phyloP scores from a whole-genome alignment of 2,113 vertebrate genomes.

The Hemicordylus capensis region DNA sequence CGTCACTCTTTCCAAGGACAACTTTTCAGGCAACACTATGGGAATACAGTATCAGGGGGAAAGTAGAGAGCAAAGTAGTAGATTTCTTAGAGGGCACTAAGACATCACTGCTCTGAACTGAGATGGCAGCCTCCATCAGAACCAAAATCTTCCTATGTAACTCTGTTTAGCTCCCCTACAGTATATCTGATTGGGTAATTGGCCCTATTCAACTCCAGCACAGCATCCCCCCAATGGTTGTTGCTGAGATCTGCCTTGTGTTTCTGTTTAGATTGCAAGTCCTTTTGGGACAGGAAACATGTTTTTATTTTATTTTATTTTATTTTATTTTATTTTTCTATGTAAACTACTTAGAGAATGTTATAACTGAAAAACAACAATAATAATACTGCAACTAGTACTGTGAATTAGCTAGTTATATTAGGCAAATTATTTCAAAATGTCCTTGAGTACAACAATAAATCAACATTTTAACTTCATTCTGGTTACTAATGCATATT shows the following conservation, averaged over 20 bases:
- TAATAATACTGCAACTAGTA: background rate
- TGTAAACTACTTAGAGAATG: too few relatives aligned
- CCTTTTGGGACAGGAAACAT: too few relatives aligned
- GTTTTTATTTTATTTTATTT: too few relatives aligned
- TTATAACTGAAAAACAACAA: too few relatives aligned
- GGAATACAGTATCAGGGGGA: too few relatives aligned
- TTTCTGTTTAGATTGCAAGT: too few relatives aligned
- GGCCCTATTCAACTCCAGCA: too few relatives aligned
- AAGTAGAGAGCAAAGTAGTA: too few relatives aligned
- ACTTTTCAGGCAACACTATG: background rate
- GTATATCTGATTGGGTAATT: too few relatives aligned
- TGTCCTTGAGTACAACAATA: background rate
- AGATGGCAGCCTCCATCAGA: background rate
- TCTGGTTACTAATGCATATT: slow-evolving; percentile 37
- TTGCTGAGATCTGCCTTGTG: too few relatives aligned
- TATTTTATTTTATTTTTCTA: too few relatives aligned
- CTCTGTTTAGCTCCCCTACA: slow-evolving; percentile 5
- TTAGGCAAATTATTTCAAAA: background rate
- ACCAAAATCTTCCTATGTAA: slow-evolving; percentile 31
- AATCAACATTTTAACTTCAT: slow-evolving; percentile 51
- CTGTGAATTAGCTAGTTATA: background rate
- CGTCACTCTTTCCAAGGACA: background rate
- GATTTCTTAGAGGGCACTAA: background rate
- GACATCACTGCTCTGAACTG: background rate
- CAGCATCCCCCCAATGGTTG: too few relatives aligned